Evolutionary conservation across 92 coral and sea anemone genomes (phyloP).

Genomic region (Porites divaricata): DNA sequence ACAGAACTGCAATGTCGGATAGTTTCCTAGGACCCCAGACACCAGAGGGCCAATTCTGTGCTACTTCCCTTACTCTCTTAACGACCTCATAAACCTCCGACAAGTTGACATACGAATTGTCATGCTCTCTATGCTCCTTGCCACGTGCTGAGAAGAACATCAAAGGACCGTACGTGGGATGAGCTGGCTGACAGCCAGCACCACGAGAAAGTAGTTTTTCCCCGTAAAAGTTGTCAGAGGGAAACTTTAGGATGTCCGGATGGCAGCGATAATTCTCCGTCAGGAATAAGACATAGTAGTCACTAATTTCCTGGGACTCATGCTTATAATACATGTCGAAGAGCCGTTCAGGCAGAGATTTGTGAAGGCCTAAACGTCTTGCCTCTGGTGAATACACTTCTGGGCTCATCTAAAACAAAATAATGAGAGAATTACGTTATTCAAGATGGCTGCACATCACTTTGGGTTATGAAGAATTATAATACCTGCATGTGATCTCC

Average conservation of each 20-base stretch:
- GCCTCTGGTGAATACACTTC: constrained; percentile 48
- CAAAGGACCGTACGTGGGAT: constrained; percentile 40
- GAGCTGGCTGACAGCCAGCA: constrained; percentile 15
- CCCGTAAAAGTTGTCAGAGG: constrained; percentile 69
- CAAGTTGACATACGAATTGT: constrained; percentile 46
- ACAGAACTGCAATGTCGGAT: constrained; percentile 47
- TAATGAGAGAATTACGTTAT: not conserved
- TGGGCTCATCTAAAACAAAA: constrained; percentile 55
- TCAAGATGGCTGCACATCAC: too few species aligned
- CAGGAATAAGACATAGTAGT: constrained; percentile 40
- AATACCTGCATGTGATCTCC: constrained; percentile 75
- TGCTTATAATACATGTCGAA: constrained; percentile 29
- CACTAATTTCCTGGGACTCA: not conserved
- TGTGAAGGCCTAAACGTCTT: constrained; percentile 40
- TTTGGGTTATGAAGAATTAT: not conserved
- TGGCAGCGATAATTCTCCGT: constrained; percentile 67
- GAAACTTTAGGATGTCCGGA: constrained; percentile 48
- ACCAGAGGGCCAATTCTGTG: constrained; percentile 52
- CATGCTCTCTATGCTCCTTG: constrained; percentile 5
- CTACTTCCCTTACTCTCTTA: constrained; percentile 45
- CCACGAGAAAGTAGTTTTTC: constrained; percentile 38
- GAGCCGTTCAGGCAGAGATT: constrained; percentile 59
- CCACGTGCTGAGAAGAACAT: constrained; percentile 37
- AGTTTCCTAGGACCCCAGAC: constrained; percentile 56
- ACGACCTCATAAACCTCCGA: constrained; percentile 65